These are phyloP conservation scores for Mycalesis mineus DNA, from an alignment of 2,888 invertebrate species.

Conservation along the genomic window DNA sequence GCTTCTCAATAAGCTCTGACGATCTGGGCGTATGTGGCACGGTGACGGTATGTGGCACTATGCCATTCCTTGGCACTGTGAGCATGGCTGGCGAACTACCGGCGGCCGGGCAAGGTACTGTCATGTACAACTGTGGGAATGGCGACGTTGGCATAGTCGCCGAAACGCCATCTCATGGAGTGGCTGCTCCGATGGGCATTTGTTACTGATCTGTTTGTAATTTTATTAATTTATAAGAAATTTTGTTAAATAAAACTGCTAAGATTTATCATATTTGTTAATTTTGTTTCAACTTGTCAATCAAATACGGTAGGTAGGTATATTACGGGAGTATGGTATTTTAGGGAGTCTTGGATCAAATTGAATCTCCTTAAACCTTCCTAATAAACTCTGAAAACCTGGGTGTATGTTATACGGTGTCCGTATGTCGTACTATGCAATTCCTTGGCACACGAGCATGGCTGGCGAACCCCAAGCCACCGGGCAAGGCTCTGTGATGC, in stretches of 20 bases:
- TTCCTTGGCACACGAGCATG: too few species aligned
- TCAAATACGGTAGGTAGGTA: too few species aligned
- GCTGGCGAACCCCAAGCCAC: too few species aligned
- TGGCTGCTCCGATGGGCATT: not conserved
- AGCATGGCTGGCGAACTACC: conserved; percentile 42
- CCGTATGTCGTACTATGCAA: too few species aligned
- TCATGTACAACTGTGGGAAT: conserved; percentile 28
- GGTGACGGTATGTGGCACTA: conserved; percentile 38
- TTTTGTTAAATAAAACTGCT: not conserved
- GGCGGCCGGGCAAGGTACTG: conserved; percentile 35
- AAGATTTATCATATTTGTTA: not conserved
- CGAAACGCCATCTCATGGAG: conserved; percentile 18
- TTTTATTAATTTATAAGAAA: not conserved
- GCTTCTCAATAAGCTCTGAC: conserved; percentile 36
- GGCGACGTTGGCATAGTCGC: conserved; percentile 24
- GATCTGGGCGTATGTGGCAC: conserved; percentile 40
- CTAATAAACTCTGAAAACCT: too few species aligned
- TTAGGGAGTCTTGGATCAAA: too few species aligned
- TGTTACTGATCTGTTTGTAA: not conserved
- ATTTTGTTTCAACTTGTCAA: too few species aligned
- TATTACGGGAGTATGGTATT: too few species aligned
- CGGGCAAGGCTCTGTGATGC: too few species aligned
- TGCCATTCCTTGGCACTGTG: conserved; percentile 44
- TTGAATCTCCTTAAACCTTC: too few species aligned
- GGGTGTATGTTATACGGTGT: too few species aligned